These are phyloP conservation scores for Lepidurus couesii DNA, from an alignment of 1,140 invertebrate genomes.

Conservation along the genomic window DNA sequence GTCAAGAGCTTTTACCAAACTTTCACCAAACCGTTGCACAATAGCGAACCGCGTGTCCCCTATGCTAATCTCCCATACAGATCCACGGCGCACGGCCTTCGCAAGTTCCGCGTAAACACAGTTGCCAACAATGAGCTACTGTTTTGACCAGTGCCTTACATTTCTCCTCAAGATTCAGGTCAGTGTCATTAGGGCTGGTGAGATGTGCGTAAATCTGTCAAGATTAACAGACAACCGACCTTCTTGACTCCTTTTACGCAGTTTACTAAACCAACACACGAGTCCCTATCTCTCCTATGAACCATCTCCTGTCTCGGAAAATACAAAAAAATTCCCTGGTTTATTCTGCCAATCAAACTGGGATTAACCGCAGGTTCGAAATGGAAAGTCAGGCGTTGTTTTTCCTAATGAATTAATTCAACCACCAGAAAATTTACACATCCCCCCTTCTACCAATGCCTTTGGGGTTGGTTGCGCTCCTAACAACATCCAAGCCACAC, in stretches of 20 bases:
- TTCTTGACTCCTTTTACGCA: neutral
- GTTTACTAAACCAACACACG: neutral
- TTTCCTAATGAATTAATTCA: neutral
- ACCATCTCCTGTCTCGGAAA: neutral
- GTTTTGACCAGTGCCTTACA: no score
- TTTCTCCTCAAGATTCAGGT: neutral
- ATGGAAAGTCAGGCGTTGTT: slow-evolving; percentile 1
- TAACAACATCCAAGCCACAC: neutral
- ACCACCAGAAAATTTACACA: neutral
- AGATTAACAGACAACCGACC: neutral
- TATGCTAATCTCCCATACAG: no score
- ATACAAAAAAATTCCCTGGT: neutral
- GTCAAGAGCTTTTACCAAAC: no score
- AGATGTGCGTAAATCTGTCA: slow-evolving; percentile 12
- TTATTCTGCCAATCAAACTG: neutral
- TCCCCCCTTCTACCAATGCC: neutral
- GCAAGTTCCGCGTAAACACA: no score
- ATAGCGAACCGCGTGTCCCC: no score
- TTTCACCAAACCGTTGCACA: no score
- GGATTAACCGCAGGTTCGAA: neutral
- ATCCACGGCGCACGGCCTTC: no score
- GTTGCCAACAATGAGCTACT: no score
- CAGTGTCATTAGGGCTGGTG: slow-evolving; percentile 2
- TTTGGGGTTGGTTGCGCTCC: neutral
- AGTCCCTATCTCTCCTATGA: no score